Conservation (phyloP, 1,140 invertebrate genomes). For the Steinernema khuongi region DNA sequence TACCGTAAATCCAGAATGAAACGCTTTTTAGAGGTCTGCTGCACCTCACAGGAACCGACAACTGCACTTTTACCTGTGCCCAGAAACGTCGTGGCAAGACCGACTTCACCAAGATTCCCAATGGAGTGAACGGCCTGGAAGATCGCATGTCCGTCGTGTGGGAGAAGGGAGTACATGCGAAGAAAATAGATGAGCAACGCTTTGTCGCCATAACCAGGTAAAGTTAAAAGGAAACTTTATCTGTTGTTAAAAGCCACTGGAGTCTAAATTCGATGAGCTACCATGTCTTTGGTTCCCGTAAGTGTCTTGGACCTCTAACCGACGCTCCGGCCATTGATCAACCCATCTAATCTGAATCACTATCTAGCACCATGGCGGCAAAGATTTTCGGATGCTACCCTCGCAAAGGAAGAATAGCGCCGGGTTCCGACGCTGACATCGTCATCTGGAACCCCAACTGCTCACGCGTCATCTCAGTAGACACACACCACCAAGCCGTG, state of each 20-base stretch:
- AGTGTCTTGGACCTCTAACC: too few relatives aligned
- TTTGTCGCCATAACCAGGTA: constrained; percentile 90
- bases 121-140: constrained; percentile 94
- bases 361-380: constrained; percentile 66
- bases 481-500: constrained; percentile 81
- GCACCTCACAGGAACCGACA: constrained; percentile 85
- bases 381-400: constrained; percentile 98
- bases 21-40: constrained; percentile 72
- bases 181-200: constrained; percentile 76
- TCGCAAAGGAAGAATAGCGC: constrained; percentile 79
- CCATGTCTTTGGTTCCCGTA: too few relatives aligned
- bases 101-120: constrained; percentile 92
- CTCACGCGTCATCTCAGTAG: constrained; percentile 79
- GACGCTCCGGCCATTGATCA: too few relatives aligned
- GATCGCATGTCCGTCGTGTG: constrained; percentile 93
- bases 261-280: too few relatives aligned
- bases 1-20: neutral
- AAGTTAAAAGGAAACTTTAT: neutral
- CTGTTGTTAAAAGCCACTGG: too few relatives aligned
- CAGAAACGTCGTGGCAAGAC: constrained; percentile 83
- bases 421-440: constrained; percentile 92
- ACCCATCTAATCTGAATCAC: too few relatives aligned
- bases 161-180: constrained; percentile 73
- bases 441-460: constrained; percentile 88
- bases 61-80: constrained; percentile 85